Evolutionary conservation across 2,797 vertebrate genomes (phyloP), one percentile per base, ranked within the genome.

Genomic region (Menidia menidia): DNA sequence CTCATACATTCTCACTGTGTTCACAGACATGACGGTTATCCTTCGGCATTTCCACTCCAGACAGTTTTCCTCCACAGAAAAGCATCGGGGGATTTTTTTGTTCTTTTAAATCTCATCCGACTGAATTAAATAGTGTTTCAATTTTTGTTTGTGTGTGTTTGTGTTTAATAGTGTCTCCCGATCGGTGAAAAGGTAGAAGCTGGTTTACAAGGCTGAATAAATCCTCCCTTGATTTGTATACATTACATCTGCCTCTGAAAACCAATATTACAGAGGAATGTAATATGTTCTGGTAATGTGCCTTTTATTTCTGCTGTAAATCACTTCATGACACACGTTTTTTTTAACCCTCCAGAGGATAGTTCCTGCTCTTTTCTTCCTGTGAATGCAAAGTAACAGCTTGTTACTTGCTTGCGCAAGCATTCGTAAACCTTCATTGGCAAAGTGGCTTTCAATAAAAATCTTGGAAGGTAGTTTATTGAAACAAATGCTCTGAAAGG

Each of bases 371-470:
- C 82, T 75, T 84, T 65, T 42, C 59, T 42, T 60, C 53, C 60
- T 58, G 56, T 45, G 15, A 56, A 86, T 74, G 71, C 30, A 56
- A 84, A 85, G 60, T 54, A 83, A 71, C 64, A 58, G 51, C 71
- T 85, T 64, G 83, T 90, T 91, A 71, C 52, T 84, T 71, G 87
- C 75, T 89, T 80, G 68, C 64, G 73, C 52, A 51, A 43, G 42
- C 69, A 47, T 48, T 81, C 43, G 64, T 69, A 72, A 83, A 64
- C 63, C 85, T 80, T 87, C 64, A 84, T 77, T 77, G 78, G 82
- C 66, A 78, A 88, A 91, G 78, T 82, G 78, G 82, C 75, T 91
- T 81, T 88, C 73, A 83, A 82, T 89, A 83, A 79, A 88, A 89
- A 80, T 71, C 68, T 52, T 47, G 32, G 68, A 67, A 60, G 66